These are phyloP conservation scores for Danio rerio DNA, from an alignment of 2,113 vertebrate genomes.

Conservation along the genomic window DNA sequence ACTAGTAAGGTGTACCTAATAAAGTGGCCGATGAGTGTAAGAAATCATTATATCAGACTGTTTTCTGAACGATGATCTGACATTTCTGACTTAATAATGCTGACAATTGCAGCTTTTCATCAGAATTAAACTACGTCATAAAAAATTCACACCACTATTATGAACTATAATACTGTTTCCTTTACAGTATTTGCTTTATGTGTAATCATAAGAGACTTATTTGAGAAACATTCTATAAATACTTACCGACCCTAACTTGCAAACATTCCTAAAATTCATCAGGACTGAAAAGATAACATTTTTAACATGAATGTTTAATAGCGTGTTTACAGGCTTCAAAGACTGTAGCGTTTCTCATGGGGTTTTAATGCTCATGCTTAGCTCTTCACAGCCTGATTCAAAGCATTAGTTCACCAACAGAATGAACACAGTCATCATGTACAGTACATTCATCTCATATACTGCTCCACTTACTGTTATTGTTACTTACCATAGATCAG, in stretches of 20 bases:
- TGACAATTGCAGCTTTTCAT: background rate
- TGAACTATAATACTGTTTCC: background rate
- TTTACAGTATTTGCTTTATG: background rate
- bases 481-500: too few species aligned
- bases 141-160: background rate
- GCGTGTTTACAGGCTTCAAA: background rate
- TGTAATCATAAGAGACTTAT: background rate
- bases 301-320: conserved; percentile 1
- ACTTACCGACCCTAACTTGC: background rate
- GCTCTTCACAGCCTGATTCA: background rate
- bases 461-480: too few species aligned
- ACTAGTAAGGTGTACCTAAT: too few species aligned
- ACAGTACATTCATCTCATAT: too few species aligned
- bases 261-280: background rate
- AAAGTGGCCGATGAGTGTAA: too few species aligned
- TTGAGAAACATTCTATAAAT: background rate
- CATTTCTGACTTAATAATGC: background rate
- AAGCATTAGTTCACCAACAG: background rate
- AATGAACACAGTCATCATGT: background rate
- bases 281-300: background rate
- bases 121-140: background rate
- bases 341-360: background rate
- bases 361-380: background rate
- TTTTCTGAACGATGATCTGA: background rate
- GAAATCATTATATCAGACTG: too few species aligned